A percentile compares a stretch with the other conserved stretches of the same genome.
Evolutionary conservation across 2,113 vertebrate species (phyloP).

Genomic region (Eira barbara): DNA sequence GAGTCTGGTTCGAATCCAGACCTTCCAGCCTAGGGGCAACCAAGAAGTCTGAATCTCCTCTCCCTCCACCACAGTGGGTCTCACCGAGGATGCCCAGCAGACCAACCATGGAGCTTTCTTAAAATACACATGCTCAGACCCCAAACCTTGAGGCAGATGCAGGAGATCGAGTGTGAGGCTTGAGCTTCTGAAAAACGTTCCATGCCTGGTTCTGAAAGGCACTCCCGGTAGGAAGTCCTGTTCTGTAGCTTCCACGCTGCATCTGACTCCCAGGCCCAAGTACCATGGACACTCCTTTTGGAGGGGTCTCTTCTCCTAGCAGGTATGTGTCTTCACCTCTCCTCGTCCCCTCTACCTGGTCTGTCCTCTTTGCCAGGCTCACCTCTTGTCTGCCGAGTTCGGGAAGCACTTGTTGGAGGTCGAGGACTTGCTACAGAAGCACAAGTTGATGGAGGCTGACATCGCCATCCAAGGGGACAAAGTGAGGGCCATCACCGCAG

Average conservation of each 20-base stretch:
- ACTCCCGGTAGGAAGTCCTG: neutral
- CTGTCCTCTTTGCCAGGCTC: conserved; percentile 80
- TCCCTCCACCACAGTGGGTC: neutral
- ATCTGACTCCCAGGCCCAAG: neutral
- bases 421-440: conserved; percentile 95
- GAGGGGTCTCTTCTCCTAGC: neutral
- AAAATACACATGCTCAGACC: neutral
- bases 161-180: neutral
- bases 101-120: neutral
- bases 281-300: neutral
- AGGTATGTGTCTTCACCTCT: neutral
- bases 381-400: conserved; percentile 89
- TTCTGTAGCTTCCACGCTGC: neutral
- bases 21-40: neutral
- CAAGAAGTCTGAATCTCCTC: neutral
- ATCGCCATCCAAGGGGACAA: conserved; percentile 93
- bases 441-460: conserved; percentile 92
- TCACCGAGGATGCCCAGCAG: neutral
- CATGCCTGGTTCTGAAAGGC: neutral
- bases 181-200: neutral
- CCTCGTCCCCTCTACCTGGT: neutral
- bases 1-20: neutral
- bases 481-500: conserved; percentile 85
- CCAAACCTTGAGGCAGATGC: neutral
- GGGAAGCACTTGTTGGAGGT: conserved; percentile 97